Conservation (phyloP, 2,113 vertebrate genomes). For the Cyphomyrus plagiostoma region DNA sequence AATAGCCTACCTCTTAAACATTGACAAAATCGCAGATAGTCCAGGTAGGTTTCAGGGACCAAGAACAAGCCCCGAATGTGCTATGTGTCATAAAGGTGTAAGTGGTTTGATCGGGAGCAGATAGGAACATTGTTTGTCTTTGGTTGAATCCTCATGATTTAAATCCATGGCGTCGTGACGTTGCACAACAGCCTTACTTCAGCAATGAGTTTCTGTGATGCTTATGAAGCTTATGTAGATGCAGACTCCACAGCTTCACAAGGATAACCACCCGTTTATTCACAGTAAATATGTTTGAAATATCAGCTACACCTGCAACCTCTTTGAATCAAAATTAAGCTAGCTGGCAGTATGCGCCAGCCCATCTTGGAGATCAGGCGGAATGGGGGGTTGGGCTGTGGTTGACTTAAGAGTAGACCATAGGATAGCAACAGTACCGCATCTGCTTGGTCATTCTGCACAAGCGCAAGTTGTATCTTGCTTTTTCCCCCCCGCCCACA, state of each 20-base stretch:
- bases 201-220: neutral
- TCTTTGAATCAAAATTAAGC: neutral
- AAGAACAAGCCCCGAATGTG: neutral
- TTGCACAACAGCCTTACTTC: neutral
- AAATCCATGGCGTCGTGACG: neutral
- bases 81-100: neutral
- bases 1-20: neutral
- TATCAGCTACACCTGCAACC: neutral
- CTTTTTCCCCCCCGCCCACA: neutral
- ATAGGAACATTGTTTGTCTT: neutral
- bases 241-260: neutral
- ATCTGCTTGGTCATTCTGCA: neutral
- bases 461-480: neutral
- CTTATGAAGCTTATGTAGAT: neutral
- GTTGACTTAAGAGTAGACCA: neutral
- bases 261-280: neutral
- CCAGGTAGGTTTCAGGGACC: neutral
- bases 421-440: neutral
- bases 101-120: neutral
- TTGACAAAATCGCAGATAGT: neutral
- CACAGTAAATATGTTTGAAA: neutral
- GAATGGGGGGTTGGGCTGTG: neutral
- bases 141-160: neutral
- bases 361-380: neutral
- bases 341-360: neutral